Evolutionary conservation across 2,797 vertebrate species (phyloP), one percentile per base, ranked within the genome.

Genomic region (Hyperoplus lanceolatus): DNA sequence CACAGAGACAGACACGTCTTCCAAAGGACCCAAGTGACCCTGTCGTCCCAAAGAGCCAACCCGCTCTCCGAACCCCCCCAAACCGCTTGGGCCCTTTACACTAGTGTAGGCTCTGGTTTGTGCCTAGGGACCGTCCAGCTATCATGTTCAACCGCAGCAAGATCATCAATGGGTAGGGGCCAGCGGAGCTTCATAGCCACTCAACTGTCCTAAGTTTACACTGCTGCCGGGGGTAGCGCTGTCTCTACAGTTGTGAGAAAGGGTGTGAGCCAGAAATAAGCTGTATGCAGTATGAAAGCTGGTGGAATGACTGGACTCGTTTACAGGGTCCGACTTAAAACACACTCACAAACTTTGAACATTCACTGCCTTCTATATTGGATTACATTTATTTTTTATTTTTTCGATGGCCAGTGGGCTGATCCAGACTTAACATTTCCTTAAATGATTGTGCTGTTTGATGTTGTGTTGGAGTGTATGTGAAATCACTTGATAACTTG

Each of bases 11-110:
- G 98, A 99, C 82, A 96, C 96, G 0, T 94, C 96, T 69, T 93
- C 93, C 6, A 99, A 99, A 93, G 96, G 93, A 7, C 81, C 97
- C 79, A 99, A 99, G 92, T 99, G 96, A 99, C 73, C 84, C 70
- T 56, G 53, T 62, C 8, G 70, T 63, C 72, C 64, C 58, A 48
- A 55, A 73, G 29, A 13, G 29, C 50, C 75, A 73, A 60, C 49
- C 75, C 75, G 49, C 69, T 58, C 41, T 72, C 68, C 57, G 61
- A 82, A 53, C 73, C 79, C 73, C 79, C 59, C 56, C 21, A 66
- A 73, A 62, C 73, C 49, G 14, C 43, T 41, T 49, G 29, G 76
- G 77, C 69, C 81, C 59, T 72, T 60, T 15, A 66, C 63, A 56
- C 69, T 53, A 68, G 69, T 79, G 49, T 54, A 64, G 76, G 83